These are phyloP conservation scores for Drosophila virilis DNA, from an alignment of 1,140 invertebrate species.

Conservation along the genomic window DNA sequence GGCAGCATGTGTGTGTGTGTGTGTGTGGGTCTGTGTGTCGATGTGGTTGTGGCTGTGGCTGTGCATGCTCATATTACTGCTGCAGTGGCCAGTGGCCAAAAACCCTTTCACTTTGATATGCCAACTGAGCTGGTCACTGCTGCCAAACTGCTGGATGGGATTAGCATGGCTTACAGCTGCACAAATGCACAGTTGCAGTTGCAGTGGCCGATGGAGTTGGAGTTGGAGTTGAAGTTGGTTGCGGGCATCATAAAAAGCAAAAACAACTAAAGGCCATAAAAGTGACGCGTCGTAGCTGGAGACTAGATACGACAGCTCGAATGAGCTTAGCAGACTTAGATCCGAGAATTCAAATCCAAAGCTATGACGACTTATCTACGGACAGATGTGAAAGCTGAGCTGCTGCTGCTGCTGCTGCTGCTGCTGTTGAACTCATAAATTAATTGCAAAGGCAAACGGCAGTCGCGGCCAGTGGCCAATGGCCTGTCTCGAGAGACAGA, in stretches of 20 bases:
- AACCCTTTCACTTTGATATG: conserved; percentile 77
- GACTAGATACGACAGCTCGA: conserved; percentile 40
- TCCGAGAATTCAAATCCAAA: conserved; percentile 11
- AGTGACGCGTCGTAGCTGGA: conserved; percentile 39
- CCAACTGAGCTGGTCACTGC: conserved; percentile 60
- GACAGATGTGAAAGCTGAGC: conserved; percentile 75
- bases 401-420: conserved; percentile 53
- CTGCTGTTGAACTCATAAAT: conserved; percentile 76
- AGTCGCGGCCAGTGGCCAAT: conserved; percentile 4
- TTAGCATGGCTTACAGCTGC: conserved; percentile 66
- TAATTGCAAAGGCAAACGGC: conserved; percentile 55
- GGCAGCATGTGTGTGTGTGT: neutral
- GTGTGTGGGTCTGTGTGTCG: conserved; percentile 21
- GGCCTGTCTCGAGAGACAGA: neutral
- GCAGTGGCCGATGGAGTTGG: conserved; percentile 3
- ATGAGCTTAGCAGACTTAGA: conserved; percentile 32
- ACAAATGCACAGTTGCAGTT: conserved; percentile 31
- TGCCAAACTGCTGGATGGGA: conserved; percentile 74
- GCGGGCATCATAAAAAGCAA: conserved; percentile 66
- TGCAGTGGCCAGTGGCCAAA: conserved; percentile 51
- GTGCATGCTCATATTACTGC: conserved; percentile 21
- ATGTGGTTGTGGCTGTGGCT: conserved; percentile 4
- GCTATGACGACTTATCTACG: conserved; percentile 56
- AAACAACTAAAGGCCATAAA: conserved; percentile 65
- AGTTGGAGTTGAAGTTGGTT: conserved; percentile 4